Percentiles rank a stretch among this genome's conserved stretches.
Evolutionary conservation across 2,888 invertebrate species (phyloP).

Genomic region (Rhodophaea formosa): DNA sequence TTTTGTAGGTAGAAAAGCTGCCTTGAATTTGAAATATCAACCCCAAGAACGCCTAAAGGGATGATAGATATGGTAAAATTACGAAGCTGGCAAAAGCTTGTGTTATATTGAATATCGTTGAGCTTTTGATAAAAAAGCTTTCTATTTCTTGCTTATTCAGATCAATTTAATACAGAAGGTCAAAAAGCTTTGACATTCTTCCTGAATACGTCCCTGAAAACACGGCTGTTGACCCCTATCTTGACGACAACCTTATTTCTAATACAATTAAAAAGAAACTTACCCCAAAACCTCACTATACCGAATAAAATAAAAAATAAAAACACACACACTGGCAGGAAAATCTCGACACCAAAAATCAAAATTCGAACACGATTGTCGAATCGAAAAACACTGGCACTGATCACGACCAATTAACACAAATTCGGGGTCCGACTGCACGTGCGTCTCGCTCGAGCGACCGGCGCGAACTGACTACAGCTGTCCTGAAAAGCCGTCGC

Average conservation of each 20-base stretch:
- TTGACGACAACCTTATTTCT: neutral
- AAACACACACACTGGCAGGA: slow-evolving; percentile 3
- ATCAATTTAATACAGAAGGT: neutral
- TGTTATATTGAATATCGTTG: neutral
- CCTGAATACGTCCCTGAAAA: neutral
- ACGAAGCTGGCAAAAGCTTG: neutral
- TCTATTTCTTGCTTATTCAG: neutral
- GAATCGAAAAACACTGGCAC: slow-evolving; percentile 9
- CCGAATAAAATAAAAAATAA: neutral
- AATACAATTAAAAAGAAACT: slow-evolving; percentile 6
- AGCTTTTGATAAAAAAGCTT: neutral
- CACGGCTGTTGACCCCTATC: neutral
- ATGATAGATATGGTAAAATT: neutral
- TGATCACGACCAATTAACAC: slow-evolving; percentile 9
- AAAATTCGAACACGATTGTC: slow-evolving; percentile 6
- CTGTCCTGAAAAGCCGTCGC: slow-evolving; percentile 7
- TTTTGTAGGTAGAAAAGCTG: too few species aligned
- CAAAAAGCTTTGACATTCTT: neutral
- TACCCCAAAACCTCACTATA: neutral
- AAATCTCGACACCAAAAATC: neutral
- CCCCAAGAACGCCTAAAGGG: neutral
- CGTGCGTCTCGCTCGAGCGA: slow-evolving; percentile 3
- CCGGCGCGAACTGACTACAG: slow-evolving; percentile 14
- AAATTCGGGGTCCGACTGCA: neutral
- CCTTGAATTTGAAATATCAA: too few species aligned